These are phyloP conservation scores for Drosophila buzzatii DNA, from an alignment of 2,888 invertebrate species.

Conservation along the genomic window DNA sequence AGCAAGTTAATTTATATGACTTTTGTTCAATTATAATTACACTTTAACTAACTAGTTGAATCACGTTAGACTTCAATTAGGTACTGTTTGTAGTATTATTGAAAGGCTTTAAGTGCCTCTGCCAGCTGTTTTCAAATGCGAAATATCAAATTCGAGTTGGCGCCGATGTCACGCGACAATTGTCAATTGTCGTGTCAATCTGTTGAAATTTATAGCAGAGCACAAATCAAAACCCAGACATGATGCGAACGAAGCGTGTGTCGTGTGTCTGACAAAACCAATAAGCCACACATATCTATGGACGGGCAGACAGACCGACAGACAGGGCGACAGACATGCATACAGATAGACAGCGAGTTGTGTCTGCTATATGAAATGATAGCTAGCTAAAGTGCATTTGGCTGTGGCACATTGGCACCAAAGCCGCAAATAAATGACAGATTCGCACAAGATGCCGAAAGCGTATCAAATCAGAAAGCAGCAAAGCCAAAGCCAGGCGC, in stretches of 20 bases:
- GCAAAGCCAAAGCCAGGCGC: conserved; percentile 43
- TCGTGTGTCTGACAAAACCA: conserved; percentile 57
- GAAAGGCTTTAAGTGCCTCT: background rate
- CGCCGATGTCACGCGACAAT: conserved; percentile 58
- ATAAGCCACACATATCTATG: conserved; percentile 63
- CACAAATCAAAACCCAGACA: conserved; percentile 65
- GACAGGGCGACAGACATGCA: background rate
- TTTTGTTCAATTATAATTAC: background rate
- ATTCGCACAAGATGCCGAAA: conserved; percentile 63
- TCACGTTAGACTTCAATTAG: background rate
- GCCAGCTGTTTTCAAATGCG: background rate
- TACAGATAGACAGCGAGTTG: background rate
- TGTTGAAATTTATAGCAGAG: conserved; percentile 68
- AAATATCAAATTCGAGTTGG: conserved; percentile 41
- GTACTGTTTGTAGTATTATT: background rate
- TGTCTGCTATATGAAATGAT: conserved; percentile 28
- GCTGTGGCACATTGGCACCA: conserved; percentile 59
- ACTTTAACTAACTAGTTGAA: background rate
- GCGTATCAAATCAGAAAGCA: conserved; percentile 32
- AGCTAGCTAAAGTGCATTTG: conserved; percentile 74
- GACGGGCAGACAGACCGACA: background rate
- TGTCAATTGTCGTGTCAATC: conserved; percentile 74
- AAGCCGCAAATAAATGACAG: conserved; percentile 69
- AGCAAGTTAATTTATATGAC: background rate
- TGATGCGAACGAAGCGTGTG: conserved; percentile 33